Base-by-base conservation (phyloP, 2,113 vertebrate species). In the Oostethus manadensis region DNA sequence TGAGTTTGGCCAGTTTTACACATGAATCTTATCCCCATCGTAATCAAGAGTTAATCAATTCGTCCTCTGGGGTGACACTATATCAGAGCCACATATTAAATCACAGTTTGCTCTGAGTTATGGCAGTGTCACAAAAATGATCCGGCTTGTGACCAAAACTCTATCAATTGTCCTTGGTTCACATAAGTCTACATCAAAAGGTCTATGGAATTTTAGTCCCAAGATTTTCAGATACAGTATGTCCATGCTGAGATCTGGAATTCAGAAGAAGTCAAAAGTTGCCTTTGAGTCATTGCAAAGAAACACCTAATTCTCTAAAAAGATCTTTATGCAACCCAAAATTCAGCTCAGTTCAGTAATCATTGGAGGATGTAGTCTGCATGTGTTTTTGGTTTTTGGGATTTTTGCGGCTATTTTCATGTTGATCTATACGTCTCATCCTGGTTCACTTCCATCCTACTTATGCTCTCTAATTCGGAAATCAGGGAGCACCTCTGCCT, bases 41-140 rank as follows among this genome's bases (percentile, higher is more conserved):
- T n/a, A 5, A 55, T 21, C 18, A 55, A 14, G 20, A 29, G 53
- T 55, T 55, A 21, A 55, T 55, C 35, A 21, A 38, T 55, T 40
- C 1, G 35, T 35, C 53, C 53, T 55, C 15, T 2, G 38, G 53
- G 53, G 35, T 40, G n/a, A 40, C 6, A 21, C 11, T 1, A 7
- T 5, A 38, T 18, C n/a, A 55, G 40, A 17, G 20, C 23, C 15
- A 23, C 49, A 6, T 29, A 51, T 51, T 17, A 17, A 51, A 29
- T 6, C 33, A 29, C 13, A 26, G 35, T 40, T 14, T 11, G 10
- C 14, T 55, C 40, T 55, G 53, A 40, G 29, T 33, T 2, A 54
- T 54, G 33, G n/a, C 29, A 10, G 18, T n/a, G n/a, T n/a, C 51
- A 35, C 26, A 33, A 38, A 54, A 38, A 38, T 35, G 9, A 54